These are phyloP conservation scores for Hormaphis cornu DNA, from an alignment of 1,140 invertebrate genomes.

Conservation along the genomic window DNA sequence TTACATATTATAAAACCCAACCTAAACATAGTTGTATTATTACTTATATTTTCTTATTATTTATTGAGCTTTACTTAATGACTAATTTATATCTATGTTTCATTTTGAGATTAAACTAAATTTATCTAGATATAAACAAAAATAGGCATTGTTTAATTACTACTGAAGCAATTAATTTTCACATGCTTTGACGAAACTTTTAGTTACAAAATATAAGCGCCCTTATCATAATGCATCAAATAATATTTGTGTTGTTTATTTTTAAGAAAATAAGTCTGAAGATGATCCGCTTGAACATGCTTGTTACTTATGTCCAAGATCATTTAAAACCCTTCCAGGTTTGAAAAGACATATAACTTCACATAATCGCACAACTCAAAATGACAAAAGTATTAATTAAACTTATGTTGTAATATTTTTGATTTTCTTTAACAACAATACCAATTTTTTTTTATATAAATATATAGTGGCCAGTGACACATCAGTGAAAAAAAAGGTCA, in stretches of 20 bases:
- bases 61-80: too few species aligned
- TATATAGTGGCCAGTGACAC: neutral
- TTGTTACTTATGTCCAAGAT: constrained; percentile 9
- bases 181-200: too few species aligned
- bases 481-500: constrained; percentile 34
- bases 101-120: too few species aligned
- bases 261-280: neutral
- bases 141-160: too few species aligned
- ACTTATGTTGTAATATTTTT: too few species aligned
- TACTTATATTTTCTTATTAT: too few species aligned
- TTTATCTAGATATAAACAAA: too few species aligned
- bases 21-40: too few species aligned
- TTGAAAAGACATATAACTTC: constrained; percentile 21
- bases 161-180: too few species aligned
- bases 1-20: too few species aligned
- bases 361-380: constrained; percentile 7
- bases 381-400: neutral
- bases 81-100: too few species aligned
- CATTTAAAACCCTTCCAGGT: constrained; percentile 11
- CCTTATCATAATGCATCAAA: neutral
- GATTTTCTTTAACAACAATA: neutral
- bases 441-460: neutral
- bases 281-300: neutral
- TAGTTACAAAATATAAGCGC: too few species aligned
- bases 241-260: neutral